A percentile compares a stretch with the other conserved stretches of the same genome.
phyloP scores from a whole-genome alignment of 1,140 invertebrate species.

The Drosophila pectinifera region DNA sequence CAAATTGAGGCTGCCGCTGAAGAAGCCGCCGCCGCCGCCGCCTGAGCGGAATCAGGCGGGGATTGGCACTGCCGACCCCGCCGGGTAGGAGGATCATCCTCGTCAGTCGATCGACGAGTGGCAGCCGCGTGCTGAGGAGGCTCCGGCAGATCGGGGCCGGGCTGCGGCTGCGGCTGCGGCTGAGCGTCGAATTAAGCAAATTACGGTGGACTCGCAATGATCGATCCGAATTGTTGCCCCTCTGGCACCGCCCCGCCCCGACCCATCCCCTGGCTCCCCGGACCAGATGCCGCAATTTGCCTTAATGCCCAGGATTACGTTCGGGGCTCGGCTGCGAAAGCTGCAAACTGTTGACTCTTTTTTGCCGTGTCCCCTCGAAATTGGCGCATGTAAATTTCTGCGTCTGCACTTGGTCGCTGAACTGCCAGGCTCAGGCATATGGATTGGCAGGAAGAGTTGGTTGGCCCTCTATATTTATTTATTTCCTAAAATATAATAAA shows the following conservation, averaged over 20 bases:
- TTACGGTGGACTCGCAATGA: constrained; percentile 65
- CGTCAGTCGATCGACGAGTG: constrained; percentile 73
- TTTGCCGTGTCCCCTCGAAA: constrained; percentile 57
- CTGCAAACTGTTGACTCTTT: constrained; percentile 79
- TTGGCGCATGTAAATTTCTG: constrained; percentile 75
- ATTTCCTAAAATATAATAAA: not conserved
- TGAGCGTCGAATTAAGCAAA: constrained; percentile 81
- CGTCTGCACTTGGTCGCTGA: constrained; percentile 2
- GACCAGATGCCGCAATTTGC: constrained; percentile 72
- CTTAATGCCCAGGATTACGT: constrained; percentile 79
- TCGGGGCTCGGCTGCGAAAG: constrained; percentile 47
- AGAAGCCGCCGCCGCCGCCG: constrained; percentile 51
- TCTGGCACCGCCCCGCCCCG: not conserved
- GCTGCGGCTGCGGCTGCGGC: constrained; percentile 18
- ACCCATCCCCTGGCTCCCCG: not conserved
- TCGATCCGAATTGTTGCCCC: constrained; percentile 34
- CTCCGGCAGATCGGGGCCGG: constrained; percentile 1
- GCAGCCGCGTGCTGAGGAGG: constrained; percentile 70
- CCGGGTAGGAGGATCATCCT: constrained; percentile 56
- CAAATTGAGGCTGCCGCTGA: constrained; percentile 75
- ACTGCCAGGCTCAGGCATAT: constrained; percentile 32
- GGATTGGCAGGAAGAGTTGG: constrained; percentile 6
- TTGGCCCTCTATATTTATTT: not conserved
- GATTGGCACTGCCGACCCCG: constrained; percentile 7
- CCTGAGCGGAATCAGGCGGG: constrained; percentile 10